phyloP scores from a whole-genome alignment of 2,113 vertebrate species.

The Syrrhaptes paradoxus region DNA sequence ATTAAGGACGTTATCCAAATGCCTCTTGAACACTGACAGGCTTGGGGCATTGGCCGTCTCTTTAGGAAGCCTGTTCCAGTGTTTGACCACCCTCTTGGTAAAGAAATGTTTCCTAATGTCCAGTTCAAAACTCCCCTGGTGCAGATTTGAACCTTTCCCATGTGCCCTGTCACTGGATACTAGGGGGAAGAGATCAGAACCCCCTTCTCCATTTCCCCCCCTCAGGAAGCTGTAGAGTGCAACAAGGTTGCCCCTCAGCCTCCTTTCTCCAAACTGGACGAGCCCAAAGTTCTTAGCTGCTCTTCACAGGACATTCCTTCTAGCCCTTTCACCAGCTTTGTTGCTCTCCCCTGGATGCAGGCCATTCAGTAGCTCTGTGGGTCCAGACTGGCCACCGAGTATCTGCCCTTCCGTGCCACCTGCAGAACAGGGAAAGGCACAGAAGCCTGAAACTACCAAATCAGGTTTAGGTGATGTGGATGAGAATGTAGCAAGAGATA shows the following conservation, averaged over 20 bases:
- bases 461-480: background rate
- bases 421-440: background rate
- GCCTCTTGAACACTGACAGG: background rate
- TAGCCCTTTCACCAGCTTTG: background rate
- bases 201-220: background rate
- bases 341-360: background rate
- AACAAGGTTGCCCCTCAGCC: background rate
- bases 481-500: background rate
- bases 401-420: background rate
- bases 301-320: background rate
- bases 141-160: background rate
- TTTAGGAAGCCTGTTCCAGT: background rate
- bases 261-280: background rate
- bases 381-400: background rate
- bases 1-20: background rate
- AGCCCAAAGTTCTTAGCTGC: background rate
- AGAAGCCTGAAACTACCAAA: background rate
- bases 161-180: accelerated
- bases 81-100: background rate
- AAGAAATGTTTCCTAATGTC: background rate
- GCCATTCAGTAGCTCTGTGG: background rate
- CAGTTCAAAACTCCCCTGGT: background rate
- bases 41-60: background rate
- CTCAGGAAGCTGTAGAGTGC: background rate
- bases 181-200: background rate